These are phyloP conservation scores for Ericerus pela DNA, from an alignment of 1,140 invertebrate genomes.

Conservation along the genomic window DNA sequence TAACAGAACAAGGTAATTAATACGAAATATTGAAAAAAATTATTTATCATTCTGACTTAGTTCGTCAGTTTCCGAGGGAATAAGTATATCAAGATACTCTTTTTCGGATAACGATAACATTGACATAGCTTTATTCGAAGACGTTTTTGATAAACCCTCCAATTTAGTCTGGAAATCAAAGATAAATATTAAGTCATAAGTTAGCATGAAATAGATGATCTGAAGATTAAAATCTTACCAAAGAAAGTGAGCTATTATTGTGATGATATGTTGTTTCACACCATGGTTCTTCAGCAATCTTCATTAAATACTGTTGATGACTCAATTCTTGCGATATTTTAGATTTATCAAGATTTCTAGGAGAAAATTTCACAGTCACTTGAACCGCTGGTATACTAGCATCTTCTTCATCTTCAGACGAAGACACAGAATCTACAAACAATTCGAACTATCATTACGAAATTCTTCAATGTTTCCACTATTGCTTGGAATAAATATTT, in stretches of 20 bases:
- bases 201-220: not conserved
- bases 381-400: not conserved
- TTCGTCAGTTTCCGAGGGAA: not conserved
- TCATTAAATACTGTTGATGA: slow-evolving; percentile 2
- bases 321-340: not conserved
- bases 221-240: not conserved
- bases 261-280: not conserved
- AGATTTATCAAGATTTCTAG: not conserved
- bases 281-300: slow-evolving; percentile 2
- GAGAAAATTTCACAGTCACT: slow-evolving; percentile 1
- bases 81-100: not conserved
- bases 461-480: too few relatives aligned
- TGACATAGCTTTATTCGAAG: not conserved
- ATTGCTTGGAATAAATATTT: not conserved
- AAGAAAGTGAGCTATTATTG: not conserved
- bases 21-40: too few relatives aligned
- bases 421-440: not conserved
- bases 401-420: not conserved
- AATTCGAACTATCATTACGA: not conserved
- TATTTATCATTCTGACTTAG: too few relatives aligned
- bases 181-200: not conserved
- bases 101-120: slow-evolving; percentile 3
- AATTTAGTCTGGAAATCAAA: not conserved
- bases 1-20: too few relatives aligned
- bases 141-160: not conserved